phyloP scores from a whole-genome alignment of 1,140 invertebrate species.

The Eumeta japonica region DNA sequence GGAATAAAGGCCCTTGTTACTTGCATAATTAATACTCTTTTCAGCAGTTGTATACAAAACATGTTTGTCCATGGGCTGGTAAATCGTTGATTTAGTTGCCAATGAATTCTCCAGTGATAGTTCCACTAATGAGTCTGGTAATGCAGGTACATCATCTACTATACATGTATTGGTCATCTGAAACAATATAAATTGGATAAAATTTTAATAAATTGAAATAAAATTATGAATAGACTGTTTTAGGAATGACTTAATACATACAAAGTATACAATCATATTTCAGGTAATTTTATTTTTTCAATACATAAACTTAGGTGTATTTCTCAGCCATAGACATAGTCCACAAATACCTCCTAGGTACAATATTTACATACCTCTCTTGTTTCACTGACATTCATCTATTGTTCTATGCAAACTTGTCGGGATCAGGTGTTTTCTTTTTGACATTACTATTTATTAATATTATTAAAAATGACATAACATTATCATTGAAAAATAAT shows the following conservation, averaged over 20 bases:
- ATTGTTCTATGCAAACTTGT: too few species aligned
- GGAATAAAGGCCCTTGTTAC: conserved; percentile 35
- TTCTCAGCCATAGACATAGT: too few species aligned
- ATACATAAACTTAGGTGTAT: too few species aligned
- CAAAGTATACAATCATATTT: not conserved
- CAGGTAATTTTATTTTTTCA: too few species aligned
- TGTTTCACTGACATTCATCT: too few species aligned
- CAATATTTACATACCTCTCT: too few species aligned
- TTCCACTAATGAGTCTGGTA: conserved; percentile 53
- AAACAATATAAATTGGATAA: conserved; percentile 8
- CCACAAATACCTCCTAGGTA: too few species aligned
- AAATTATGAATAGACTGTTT: not conserved
- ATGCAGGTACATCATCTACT: conserved; percentile 42
- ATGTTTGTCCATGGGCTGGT: conserved; percentile 45
- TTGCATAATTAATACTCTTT: conserved; percentile 30
- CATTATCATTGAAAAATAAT: too few species aligned
- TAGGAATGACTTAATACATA: not conserved
- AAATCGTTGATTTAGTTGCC: conserved; percentile 42
- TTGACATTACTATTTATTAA: too few species aligned
- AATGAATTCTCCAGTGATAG: conserved; percentile 48
- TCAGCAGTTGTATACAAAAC: conserved; percentile 39
- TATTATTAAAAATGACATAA: too few species aligned
- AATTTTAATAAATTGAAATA: not conserved
- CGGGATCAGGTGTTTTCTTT: too few species aligned
- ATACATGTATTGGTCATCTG: conserved; percentile 52